Percentiles rank a stretch among this genome's conserved stretches.
phyloP scores from a whole-genome alignment of 2,888 invertebrate species.

The Candidula unifasciata region DNA sequence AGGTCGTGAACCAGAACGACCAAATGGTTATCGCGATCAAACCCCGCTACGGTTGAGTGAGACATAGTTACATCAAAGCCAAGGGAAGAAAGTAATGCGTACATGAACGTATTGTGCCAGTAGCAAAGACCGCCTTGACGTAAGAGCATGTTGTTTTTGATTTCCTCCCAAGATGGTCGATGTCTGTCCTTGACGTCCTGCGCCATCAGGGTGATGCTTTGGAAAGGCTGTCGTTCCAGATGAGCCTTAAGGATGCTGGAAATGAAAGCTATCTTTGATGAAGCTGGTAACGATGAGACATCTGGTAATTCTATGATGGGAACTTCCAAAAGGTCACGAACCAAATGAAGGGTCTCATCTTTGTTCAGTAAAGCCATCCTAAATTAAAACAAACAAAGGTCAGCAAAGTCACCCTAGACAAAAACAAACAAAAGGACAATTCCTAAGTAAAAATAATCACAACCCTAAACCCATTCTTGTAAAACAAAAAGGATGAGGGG shows the following conservation, averaged over 20 bases:
- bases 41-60: conserved; percentile 32
- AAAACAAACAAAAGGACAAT: too few relatives aligned
- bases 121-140: conserved; percentile 56
- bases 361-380: neutral
- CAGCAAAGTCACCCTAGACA: too few relatives aligned
- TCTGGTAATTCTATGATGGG: neutral
- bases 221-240: conserved; percentile 51
- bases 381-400: neutral
- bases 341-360: neutral
- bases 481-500: neutral
- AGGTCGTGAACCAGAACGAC: conserved; percentile 51
- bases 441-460: too few relatives aligned
- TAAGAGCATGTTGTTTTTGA: conserved; percentile 50
- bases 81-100: conserved; percentile 48
- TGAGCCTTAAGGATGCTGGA: neutral
- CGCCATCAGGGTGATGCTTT: conserved; percentile 53
- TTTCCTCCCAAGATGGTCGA: conserved; percentile 50
- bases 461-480: too few relatives aligned
- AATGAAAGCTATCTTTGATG: neutral
- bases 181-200: conserved; percentile 12
- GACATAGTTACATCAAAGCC: conserved; percentile 49
- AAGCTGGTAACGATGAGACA: neutral
- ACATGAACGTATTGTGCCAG: conserved; percentile 53
- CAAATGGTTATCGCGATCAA: conserved; percentile 52
- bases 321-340: conserved; percentile 24